Evolutionary conservation across 1,140 invertebrate species (phyloP).

Genomic region (Drosophila azteca): DNA sequence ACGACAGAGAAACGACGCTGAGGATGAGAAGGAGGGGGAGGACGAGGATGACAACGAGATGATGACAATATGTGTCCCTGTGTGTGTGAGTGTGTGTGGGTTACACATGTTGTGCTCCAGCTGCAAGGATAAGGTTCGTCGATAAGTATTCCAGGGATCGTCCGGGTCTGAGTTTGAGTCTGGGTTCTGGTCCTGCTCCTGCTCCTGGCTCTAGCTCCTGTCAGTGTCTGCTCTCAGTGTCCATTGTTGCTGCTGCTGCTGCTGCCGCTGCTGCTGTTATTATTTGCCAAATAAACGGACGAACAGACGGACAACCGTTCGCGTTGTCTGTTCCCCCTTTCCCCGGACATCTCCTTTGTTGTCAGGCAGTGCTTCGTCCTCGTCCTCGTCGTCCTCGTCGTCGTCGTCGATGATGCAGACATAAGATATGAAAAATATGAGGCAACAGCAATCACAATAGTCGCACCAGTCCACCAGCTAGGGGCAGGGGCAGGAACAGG

Average conservation of each 20-base stretch:
- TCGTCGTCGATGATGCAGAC: slow-evolving; percentile 70
- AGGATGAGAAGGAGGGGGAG: too few relatives aligned
- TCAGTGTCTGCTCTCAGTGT: slow-evolving; percentile 15
- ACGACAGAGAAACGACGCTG: slow-evolving; percentile 28
- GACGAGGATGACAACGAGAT: neutral
- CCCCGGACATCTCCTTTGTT: slow-evolving; percentile 52
- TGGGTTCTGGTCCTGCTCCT: slow-evolving; percentile 1
- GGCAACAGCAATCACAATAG: slow-evolving; percentile 77
- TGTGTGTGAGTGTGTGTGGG: neutral
- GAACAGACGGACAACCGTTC: slow-evolving; percentile 56
- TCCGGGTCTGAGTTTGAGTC: slow-evolving; percentile 6
- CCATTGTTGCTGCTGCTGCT: slow-evolving; percentile 63
- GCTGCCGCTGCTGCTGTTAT: slow-evolving; percentile 71
- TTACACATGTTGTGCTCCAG: slow-evolving; percentile 38
- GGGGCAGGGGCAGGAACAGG: neutral
- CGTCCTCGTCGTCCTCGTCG: slow-evolving; percentile 20
- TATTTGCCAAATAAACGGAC: slow-evolving; percentile 75
- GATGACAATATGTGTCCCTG: slow-evolving; percentile 38
- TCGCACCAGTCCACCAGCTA: slow-evolving; percentile 55
- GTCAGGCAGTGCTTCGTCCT: slow-evolving; percentile 39
- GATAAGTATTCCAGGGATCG: slow-evolving; percentile 50
- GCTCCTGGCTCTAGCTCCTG: neutral
- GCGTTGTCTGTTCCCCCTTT: slow-evolving; percentile 33
- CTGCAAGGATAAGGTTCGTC: slow-evolving; percentile 59
- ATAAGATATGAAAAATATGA: slow-evolving; percentile 81